Percentiles rank a stretch among this genome's conserved stretches.
Evolutionary conservation across 2,797 vertebrate genomes (phyloP).

Genomic region (Catamblyrhynchus diadema): DNA sequence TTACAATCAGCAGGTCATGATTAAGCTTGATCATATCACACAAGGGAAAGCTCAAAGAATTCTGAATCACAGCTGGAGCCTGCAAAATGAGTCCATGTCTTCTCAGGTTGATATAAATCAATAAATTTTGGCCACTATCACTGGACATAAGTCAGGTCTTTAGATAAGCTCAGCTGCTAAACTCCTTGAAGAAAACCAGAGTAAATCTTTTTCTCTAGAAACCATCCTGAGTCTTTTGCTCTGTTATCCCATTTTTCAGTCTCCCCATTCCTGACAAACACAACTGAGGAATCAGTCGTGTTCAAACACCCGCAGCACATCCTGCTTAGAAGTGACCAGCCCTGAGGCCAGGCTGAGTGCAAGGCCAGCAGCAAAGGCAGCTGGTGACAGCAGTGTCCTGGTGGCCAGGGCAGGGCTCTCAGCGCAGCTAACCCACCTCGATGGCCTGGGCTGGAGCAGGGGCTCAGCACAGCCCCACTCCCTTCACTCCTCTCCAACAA

Average conservation of each 20-base stretch:
- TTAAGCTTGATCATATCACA: neutral
- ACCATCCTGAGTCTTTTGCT: neutral
- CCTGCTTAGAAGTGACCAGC: neutral
- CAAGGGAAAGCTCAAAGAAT: neutral
- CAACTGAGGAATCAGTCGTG: neutral
- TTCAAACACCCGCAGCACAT: neutral
- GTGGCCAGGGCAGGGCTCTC: neutral
- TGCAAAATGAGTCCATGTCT: neutral
- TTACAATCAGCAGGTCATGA: neutral
- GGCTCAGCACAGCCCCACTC: neutral
- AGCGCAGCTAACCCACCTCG: fast-evolving
- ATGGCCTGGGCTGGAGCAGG: neutral
- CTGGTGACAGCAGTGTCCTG: neutral
- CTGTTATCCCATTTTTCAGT: neutral
- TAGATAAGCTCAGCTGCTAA: neutral
- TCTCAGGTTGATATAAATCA: neutral
- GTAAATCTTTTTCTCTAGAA: neutral
- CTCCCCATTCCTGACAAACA: neutral
- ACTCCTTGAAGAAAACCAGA: neutral
- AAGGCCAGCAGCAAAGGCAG: neutral
- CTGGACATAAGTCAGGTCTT: neutral
- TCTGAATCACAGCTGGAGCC: neutral
- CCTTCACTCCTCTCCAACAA: neutral
- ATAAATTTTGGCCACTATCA: neutral
- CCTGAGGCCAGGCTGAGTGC: neutral